These are phyloP conservation scores for Boulengeromyrus knoepffleri DNA, from an alignment of 2,113 vertebrate genomes.

Conservation along the genomic window DNA sequence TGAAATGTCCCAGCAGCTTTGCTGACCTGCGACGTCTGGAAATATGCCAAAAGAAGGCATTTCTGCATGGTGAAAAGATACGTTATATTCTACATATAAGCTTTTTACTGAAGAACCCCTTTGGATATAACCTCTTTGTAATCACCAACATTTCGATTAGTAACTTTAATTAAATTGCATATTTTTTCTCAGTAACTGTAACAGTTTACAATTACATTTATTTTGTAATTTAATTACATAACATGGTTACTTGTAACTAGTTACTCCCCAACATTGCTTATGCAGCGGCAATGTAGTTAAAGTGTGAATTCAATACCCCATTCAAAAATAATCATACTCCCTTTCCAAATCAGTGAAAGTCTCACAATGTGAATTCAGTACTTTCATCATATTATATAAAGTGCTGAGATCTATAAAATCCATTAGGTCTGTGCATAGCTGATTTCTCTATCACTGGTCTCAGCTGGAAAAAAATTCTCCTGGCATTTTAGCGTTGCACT, in stretches of 20 bases:
- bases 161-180: background rate
- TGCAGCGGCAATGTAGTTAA: background rate
- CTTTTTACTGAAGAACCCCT: too few relatives aligned
- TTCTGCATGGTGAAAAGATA: background rate
- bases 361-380: background rate
- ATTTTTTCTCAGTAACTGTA: background rate
- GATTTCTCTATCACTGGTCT: background rate
- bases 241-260: background rate
- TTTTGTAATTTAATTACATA: background rate
- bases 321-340: background rate
- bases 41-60: background rate
- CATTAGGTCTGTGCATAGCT: background rate
- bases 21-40: background rate
- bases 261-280: background rate
- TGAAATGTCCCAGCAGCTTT: background rate
- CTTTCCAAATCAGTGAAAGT: background rate
- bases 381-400: background rate
- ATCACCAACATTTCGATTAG: too few relatives aligned
- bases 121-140: too few relatives aligned
- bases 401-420: background rate
- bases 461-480: background rate
- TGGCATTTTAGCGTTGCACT: background rate
- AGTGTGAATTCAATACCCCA: background rate
- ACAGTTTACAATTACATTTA: background rate
- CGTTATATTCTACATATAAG: background rate